These are phyloP conservation scores for Diplodus sargus DNA, from an alignment of 2,797 vertebrate species.

Conservation along the genomic window DNA sequence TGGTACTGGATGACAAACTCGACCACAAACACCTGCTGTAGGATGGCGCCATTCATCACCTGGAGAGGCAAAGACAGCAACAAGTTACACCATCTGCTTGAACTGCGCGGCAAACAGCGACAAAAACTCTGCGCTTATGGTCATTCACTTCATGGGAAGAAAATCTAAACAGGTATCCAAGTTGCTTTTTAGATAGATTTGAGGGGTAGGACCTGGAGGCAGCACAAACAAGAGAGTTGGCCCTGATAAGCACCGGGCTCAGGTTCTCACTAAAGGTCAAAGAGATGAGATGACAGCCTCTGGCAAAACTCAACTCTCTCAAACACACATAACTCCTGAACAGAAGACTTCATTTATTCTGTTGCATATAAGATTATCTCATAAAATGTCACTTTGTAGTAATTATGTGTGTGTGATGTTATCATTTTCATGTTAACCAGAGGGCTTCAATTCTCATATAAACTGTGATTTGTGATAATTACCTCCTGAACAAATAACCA, in stretches of 20 bases:
- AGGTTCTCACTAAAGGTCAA: conserved; percentile 75
- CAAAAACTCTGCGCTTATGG: background rate
- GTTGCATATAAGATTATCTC: background rate
- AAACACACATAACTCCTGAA: conserved; percentile 27
- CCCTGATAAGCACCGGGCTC: conserved; percentile 41
- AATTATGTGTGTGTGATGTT: background rate
- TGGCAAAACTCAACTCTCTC: conserved; percentile 23
- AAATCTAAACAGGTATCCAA: background rate
- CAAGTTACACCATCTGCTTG: conserved; percentile 13
- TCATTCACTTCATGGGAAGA: background rate
- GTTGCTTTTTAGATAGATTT: conserved; percentile 5
- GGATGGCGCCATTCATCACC: conserved; percentile 97
- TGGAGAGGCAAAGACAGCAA: conserved; percentile 65
- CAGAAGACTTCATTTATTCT: conserved; percentile 15
- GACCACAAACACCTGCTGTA: conserved; percentile 97
- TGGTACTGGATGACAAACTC: conserved; percentile 92
- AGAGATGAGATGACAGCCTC: conserved; percentile 65
- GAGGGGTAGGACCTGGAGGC: conserved; percentile 13
- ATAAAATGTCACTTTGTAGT: background rate
- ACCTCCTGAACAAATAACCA: background rate
- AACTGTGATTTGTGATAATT: background rate
- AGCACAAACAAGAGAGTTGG: conserved; percentile 55
- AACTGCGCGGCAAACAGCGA: background rate
- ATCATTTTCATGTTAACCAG: background rate
- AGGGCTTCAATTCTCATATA: background rate